Percentiles rank a stretch among this genome's conserved stretches.
phyloP scores from a whole-genome alignment of 1,140 invertebrate species.

The Plutomurus gul region DNA sequence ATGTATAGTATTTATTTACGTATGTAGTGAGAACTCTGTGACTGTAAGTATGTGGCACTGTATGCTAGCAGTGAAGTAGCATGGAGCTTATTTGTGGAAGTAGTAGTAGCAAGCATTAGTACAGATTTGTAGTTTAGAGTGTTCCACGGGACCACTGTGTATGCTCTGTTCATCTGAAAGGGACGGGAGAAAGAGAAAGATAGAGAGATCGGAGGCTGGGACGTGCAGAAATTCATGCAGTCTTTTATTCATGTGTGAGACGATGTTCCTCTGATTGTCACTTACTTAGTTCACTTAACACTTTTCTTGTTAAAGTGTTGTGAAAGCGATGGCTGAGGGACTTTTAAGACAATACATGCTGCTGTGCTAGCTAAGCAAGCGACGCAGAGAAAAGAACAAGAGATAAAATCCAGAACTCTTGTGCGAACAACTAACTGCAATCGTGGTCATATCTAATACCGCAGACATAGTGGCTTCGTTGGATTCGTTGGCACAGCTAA shows the following conservation, averaged over 20 bases:
- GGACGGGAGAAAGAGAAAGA: background rate
- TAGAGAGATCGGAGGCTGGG: background rate
- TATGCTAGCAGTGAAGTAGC: no score
- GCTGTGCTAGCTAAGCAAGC: background rate
- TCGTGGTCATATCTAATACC: no score
- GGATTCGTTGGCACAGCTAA: no score
- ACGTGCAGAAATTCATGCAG: constrained; percentile 17
- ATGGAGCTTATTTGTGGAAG: no score
- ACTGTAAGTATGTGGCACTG: no score
- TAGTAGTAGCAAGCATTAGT: no score
- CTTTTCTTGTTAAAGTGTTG: constrained; percentile 3
- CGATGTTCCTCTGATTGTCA: constrained; percentile 30
- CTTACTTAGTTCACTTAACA: constrained; percentile 31
- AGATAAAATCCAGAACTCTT: background rate
- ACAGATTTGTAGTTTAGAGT: background rate
- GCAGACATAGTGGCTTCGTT: no score
- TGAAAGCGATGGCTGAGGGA: background rate
- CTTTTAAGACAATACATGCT: background rate
- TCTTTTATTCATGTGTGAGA: constrained; percentile 31
- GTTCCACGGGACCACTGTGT: background rate
- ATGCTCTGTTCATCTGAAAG: background rate
- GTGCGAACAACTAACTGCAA: no score
- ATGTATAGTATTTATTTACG: background rate
- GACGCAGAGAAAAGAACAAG: background rate
- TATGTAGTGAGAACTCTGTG: no score